phyloP scores from a whole-genome alignment of 1,140 invertebrate species.

The Aphelinus atriplicis region DNA sequence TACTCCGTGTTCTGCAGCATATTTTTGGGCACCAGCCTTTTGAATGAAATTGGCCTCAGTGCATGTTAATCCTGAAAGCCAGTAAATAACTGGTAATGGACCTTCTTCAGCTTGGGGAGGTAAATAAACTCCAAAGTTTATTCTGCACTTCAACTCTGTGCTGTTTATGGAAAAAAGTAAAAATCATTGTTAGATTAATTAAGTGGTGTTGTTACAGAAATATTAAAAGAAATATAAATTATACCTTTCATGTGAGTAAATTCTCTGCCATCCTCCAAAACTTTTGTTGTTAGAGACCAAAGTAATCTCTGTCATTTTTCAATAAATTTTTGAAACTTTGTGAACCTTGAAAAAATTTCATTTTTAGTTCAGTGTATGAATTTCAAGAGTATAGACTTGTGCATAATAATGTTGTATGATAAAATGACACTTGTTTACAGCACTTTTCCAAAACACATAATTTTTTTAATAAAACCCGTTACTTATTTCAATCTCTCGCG shows the following conservation, averaged over 20 bases:
- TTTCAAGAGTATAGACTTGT: too few species aligned
- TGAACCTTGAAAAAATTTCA: too few species aligned
- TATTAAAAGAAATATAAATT: not conserved
- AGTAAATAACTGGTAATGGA: slow-evolving; percentile 86
- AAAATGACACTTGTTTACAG: too few species aligned
- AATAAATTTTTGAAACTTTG: too few species aligned
- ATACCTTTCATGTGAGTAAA: slow-evolving; percentile 85
- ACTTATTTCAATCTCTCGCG: too few species aligned
- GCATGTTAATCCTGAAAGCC: slow-evolving; percentile 93
- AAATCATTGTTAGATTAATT: not conserved
- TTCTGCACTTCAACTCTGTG: slow-evolving; percentile 82
- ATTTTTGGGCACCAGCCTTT: slow-evolving; percentile 92
- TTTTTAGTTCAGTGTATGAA: too few species aligned
- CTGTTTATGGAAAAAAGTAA: slow-evolving; percentile 60
- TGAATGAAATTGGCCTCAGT: slow-evolving; percentile 96
- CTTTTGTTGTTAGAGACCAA: slow-evolving; percentile 76
- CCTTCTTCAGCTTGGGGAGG: slow-evolving; percentile 79
- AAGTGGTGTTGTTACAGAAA: not conserved
- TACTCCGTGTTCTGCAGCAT: slow-evolving; percentile 83
- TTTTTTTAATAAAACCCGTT: too few species aligned
- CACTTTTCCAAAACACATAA: too few species aligned
- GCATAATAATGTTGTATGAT: too few species aligned
- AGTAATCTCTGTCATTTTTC: slow-evolving; percentile 56
- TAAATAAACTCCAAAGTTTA: slow-evolving; percentile 93
- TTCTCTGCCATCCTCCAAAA: slow-evolving; percentile 86